Conservation (phyloP, 2,113 vertebrate species). For the Larimichthys crocea region DNA sequence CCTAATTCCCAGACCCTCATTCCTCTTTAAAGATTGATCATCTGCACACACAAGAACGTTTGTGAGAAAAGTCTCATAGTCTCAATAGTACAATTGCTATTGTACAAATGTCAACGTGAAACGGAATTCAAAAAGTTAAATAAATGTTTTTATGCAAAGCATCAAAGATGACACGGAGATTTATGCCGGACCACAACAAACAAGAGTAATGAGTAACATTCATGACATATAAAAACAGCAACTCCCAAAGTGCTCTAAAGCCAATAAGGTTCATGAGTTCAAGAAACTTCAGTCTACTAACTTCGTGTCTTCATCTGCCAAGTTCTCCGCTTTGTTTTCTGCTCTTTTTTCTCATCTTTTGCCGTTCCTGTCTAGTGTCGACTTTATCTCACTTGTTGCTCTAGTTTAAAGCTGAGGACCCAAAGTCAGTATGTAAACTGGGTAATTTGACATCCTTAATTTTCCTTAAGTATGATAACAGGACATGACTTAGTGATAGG, state of each 20-base stretch:
- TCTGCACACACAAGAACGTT: constrained; percentile 16
- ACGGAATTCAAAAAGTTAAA: constrained; percentile 45
- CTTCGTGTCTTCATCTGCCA: constrained; percentile 38
- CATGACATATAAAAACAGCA: constrained; percentile 45
- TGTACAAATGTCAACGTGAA: constrained; percentile 55
- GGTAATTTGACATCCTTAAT: constrained; percentile 19
- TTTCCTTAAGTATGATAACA: constrained; percentile 31
- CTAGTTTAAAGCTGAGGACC: background rate
- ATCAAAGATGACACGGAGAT: constrained; percentile 60
- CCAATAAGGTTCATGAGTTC: constrained; percentile 44
- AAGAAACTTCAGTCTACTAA: constrained; percentile 23
- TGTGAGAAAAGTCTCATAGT: constrained; percentile 26
- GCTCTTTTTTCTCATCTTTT: constrained; percentile 10
- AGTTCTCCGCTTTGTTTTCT: constrained; percentile 27
- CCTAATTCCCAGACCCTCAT: constrained; percentile 14
- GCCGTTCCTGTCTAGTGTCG: background rate
- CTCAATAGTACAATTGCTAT: constrained; percentile 36
- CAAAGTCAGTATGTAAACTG: constrained; percentile 30
- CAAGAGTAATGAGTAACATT: constrained; percentile 68
- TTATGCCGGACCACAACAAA: constrained; percentile 63
- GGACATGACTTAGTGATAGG: constrained; percentile 10
- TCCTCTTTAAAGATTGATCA: constrained; percentile 9
- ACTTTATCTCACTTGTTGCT: constrained; percentile 4
- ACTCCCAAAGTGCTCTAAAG: constrained; percentile 38
- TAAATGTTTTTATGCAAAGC: constrained; percentile 39